These are phyloP conservation scores for Darevskia mixta DNA, from an alignment of 2,797 vertebrate genomes.

Conservation along the genomic window DNA sequence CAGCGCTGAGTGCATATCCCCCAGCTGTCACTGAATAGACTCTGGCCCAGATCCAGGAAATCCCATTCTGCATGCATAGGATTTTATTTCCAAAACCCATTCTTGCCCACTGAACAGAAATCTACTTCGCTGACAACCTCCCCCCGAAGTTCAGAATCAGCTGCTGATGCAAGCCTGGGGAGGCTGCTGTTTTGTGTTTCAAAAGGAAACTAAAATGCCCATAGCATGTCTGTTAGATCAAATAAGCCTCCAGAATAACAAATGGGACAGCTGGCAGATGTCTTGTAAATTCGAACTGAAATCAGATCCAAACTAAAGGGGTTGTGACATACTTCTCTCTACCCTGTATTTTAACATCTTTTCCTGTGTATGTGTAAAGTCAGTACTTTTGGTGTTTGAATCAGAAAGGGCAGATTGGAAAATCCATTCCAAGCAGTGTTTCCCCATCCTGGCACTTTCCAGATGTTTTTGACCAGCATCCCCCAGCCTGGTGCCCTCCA, in stretches of 20 bases:
- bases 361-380: not conserved
- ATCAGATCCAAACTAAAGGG: not conserved
- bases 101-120: not conserved
- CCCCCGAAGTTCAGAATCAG: conserved; percentile 1
- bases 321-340: not conserved
- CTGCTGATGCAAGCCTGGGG: not conserved
- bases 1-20: not conserved
- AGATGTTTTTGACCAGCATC: not conserved
- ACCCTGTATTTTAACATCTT: not conserved
- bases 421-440: not conserved
- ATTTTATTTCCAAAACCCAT: not conserved
- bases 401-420: not conserved
- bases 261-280: not conserved
- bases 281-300: conserved; percentile 6
- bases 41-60: not conserved
- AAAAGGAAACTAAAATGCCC: not conserved
- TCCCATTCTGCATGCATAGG: not conserved
- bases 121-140: not conserved
- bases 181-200: not conserved
- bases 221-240: not conserved
- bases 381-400: not conserved
- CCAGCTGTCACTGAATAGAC: conserved; percentile 5
- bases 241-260: not conserved
- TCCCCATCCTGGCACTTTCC: no score
- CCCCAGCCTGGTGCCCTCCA: not conserved